Conservation (phyloP, 2,113 vertebrate genomes). For the Neolamprologus falcicula region DNA sequence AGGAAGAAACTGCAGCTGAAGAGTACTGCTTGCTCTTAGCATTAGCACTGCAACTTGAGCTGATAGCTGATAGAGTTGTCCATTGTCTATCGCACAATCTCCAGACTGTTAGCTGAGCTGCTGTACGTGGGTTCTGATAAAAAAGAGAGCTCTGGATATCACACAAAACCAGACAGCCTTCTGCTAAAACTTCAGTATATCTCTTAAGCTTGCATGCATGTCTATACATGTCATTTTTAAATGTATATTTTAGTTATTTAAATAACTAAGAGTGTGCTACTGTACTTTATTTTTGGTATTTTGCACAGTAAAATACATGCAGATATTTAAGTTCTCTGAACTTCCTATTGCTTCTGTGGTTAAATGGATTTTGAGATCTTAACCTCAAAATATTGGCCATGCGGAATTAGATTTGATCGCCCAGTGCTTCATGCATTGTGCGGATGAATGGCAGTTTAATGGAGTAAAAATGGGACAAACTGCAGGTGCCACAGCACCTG, state of each 20-base stretch:
- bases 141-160: background rate
- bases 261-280: background rate
- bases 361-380: background rate
- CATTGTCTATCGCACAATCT: background rate
- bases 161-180: background rate
- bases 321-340: background rate
- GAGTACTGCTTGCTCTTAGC: background rate
- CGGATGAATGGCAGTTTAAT: background rate
- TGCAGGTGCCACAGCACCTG: background rate
- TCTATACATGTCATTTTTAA: background rate
- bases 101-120: background rate
- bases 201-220: background rate
- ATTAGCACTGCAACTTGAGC: background rate
- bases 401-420: constrained; percentile 14
- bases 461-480: background rate
- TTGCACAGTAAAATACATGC: background rate
- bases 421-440: background rate
- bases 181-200: background rate
- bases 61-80: background rate
- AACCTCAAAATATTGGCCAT: constrained; percentile 7
- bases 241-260: background rate
- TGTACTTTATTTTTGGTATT: background rate
- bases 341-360: background rate
- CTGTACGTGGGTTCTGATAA: background rate
- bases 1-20: background rate